Evolutionary conservation across 1,140 invertebrate genomes (phyloP).

Genomic region (Dinoponera quadriceps): DNA sequence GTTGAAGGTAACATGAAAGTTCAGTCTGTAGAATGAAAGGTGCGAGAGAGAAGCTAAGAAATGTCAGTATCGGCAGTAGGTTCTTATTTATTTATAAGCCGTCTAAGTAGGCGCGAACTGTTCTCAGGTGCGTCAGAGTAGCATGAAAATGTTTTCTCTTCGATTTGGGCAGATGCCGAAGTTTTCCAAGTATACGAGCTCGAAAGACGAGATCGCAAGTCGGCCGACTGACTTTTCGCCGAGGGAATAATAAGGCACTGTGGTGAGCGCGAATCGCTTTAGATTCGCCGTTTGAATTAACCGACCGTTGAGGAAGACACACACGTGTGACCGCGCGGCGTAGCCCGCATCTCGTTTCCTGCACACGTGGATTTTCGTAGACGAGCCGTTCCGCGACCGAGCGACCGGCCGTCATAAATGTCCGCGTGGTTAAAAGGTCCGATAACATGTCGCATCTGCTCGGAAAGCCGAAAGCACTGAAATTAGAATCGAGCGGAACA

Average conservation of each 20-base stretch:
- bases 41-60: no score
- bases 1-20: no score
- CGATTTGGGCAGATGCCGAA: no score
- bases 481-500: constrained; percentile 67
- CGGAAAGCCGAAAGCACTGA: constrained; percentile 41
- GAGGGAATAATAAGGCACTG: no score
- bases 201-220: not conserved
- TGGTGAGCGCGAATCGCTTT: constrained; percentile 24
- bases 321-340: constrained; percentile 74
- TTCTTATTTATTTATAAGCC: no score
- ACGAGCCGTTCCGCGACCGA: constrained; percentile 41
- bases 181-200: no score
- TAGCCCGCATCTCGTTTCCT: constrained; percentile 81
- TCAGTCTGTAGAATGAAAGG: no score
- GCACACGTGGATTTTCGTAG: constrained; percentile 78
- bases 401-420: constrained; percentile 63
- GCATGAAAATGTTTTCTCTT: no score
- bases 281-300: constrained; percentile 29
- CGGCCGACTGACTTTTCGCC: not conserved
- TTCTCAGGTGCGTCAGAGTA: no score
- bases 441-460: constrained; percentile 79
- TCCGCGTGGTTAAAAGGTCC: constrained; percentile 79
- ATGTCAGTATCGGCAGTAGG: no score
- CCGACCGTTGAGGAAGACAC: constrained; percentile 59
- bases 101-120: no score